Conservation (phyloP, 2,888 invertebrate genomes). For the Lepetodrilus schrolli region DNA sequence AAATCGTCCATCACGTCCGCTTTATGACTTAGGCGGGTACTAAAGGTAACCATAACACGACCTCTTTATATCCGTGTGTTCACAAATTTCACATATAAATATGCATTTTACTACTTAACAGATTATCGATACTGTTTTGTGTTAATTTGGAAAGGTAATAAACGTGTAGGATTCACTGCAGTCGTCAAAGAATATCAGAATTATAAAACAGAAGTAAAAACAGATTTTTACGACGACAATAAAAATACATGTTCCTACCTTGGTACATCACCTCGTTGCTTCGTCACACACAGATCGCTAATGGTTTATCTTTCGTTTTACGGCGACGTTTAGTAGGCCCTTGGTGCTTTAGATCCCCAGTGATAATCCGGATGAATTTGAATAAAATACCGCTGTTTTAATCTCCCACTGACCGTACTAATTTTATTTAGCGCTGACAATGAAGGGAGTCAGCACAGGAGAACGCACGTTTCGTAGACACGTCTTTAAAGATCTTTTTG, state of each 20-base stretch:
- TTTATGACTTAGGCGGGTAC: not conserved
- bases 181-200: conserved; percentile 1
- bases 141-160: not conserved
- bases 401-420: conserved; percentile 8
- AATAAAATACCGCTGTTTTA: conserved; percentile 25
- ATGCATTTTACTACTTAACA: not conserved
- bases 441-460: not conserved
- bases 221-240: conserved; percentile 25
- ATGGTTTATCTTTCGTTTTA: conserved; percentile 14
- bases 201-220: conserved; percentile 29
- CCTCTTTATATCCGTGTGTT: not conserved
- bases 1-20: too few species aligned
- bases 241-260: not conserved
- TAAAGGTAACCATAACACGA: not conserved
- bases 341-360: not conserved
- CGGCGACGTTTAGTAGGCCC: conserved; percentile 24
- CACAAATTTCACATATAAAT: not conserved
- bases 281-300: not conserved
- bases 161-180: not conserved
- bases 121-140: not conserved
- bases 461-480: conserved; percentile 1
- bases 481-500: conserved; percentile 27
- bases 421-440: conserved; percentile 22
- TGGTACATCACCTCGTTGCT: not conserved
- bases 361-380: conserved; percentile 17